Conservation (phyloP, 2,888 invertebrate genomes). For the Andrena praecox region DNA sequence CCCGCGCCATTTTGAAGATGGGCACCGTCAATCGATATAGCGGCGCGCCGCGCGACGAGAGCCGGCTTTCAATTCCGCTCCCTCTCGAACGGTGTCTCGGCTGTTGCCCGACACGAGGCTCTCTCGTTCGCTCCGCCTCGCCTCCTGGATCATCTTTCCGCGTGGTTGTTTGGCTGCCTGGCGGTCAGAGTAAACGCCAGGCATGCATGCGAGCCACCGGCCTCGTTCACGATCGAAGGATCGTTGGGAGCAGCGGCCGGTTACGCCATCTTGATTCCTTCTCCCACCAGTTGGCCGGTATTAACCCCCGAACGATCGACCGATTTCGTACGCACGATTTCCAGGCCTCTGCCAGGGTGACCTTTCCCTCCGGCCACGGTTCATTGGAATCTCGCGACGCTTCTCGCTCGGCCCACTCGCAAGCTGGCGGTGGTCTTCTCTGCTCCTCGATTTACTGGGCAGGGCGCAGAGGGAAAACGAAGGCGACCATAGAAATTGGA, state of each 20-base stretch:
- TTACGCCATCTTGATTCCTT: constrained; percentile 79
- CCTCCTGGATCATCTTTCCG: too few species aligned
- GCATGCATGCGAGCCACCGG: not conserved
- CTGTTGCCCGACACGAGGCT: not conserved
- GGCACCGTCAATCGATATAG: constrained; percentile 81
- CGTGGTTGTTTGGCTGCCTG: too few species aligned
- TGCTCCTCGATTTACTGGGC: not conserved
- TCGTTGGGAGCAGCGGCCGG: constrained; percentile 63
- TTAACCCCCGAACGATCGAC: constrained; percentile 69
- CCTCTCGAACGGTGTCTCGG: not conserved
- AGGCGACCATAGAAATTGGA: not conserved
- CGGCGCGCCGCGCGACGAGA: constrained; percentile 71
- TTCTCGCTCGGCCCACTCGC: not conserved
- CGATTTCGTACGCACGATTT: constrained; percentile 57
- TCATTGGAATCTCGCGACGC: constrained; percentile 39
- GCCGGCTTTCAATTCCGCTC: constrained; percentile 51
- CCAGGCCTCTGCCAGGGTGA: constrained; percentile 57
- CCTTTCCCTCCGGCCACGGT: constrained; percentile 61
- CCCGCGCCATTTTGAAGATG: constrained; percentile 83
- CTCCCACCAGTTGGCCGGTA: constrained; percentile 63
- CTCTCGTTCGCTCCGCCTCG: not conserved
- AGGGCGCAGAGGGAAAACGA: not conserved
- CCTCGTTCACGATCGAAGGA: constrained; percentile 52
- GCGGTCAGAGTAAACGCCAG: not conserved
- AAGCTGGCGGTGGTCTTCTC: not conserved